Conservation (phyloP, 2,888 invertebrate genomes). For the Embidobia sp. region DNA sequence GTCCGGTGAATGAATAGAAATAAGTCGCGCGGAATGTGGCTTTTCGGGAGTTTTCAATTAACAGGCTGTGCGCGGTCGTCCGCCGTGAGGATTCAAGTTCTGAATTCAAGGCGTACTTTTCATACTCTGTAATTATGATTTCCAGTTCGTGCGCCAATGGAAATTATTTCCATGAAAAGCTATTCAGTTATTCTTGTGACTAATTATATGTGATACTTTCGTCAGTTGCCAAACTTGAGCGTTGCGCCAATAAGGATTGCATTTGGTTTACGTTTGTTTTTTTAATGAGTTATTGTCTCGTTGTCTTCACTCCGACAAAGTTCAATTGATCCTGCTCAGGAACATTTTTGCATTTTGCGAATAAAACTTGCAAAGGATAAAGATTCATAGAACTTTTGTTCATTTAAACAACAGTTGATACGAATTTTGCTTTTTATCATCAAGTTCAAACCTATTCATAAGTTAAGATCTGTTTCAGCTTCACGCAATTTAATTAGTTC, state of each 20-base stretch:
- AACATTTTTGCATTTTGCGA: too few relatives aligned
- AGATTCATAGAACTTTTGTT: too few relatives aligned
- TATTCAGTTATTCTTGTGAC: slow-evolving; percentile 64
- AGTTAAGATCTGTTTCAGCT: too few relatives aligned
- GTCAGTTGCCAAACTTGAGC: slow-evolving; percentile 53
- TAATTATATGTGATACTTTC: slow-evolving; percentile 65
- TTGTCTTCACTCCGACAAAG: slow-evolving; percentile 6
- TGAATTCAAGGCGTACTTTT: slow-evolving; percentile 69
- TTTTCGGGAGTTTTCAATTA: slow-evolving; percentile 80
- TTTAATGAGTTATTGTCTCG: slow-evolving; percentile 42
- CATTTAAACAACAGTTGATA: too few relatives aligned
- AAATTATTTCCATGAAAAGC: slow-evolving; percentile 66
- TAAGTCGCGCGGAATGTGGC: slow-evolving; percentile 79
- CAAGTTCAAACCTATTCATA: too few relatives aligned
- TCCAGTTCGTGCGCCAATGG: slow-evolving; percentile 63
- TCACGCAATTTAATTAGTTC: too few relatives aligned
- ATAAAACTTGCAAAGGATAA: too few relatives aligned
- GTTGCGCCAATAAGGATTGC: slow-evolving; percentile 42
- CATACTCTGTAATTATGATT: slow-evolving; percentile 72
- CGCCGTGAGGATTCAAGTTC: slow-evolving; percentile 72
- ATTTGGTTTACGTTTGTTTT: slow-evolving; percentile 51
- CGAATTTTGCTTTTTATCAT: too few relatives aligned
- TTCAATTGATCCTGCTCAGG: too few relatives aligned
- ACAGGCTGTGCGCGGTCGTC: slow-evolving; percentile 69
- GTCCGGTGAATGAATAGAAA: slow-evolving; percentile 81